These are phyloP conservation scores for Arrhopalites spinosus DNA, from an alignment of 2,888 invertebrate species.

Conservation along the genomic window DNA sequence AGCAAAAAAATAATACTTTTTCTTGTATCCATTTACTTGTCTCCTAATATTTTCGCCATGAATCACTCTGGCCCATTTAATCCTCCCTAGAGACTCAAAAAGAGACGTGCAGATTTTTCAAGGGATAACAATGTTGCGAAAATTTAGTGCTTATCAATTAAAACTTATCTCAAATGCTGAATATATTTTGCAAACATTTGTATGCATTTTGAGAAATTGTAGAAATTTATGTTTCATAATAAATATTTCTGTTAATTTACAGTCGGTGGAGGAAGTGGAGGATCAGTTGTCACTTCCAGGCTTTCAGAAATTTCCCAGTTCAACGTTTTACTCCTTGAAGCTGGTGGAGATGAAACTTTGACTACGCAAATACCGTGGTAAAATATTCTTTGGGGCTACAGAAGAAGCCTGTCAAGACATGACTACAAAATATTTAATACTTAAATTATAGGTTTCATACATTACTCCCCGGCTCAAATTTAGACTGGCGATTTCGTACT, in stretches of 20 bases:
- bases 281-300: conserved; percentile 64
- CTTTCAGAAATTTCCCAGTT: conserved; percentile 61
- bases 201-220: not conserved
- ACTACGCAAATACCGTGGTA: conserved; percentile 62
- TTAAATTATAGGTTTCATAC: no score
- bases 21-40: no score
- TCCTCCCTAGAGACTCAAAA: no score
- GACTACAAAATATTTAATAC: no score
- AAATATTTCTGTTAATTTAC: no score
- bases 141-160: no score
- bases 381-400: no score
- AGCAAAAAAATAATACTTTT: no score
- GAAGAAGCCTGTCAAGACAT: no score
- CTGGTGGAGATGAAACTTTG: conserved; percentile 63
- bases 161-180: not conserved
- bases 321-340: conserved; percentile 64
- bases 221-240: not conserved
- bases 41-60: no score
- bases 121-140: not conserved
- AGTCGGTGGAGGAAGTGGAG: conserved; percentile 64
- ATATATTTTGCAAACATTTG: not conserved
- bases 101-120: not conserved
- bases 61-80: no score
- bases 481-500: conserved; percentile 63
- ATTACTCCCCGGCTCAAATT: conserved; percentile 57